Base-by-base conservation (phyloP, 2,888 invertebrate genomes). In the Synergus japonicus region DNA sequence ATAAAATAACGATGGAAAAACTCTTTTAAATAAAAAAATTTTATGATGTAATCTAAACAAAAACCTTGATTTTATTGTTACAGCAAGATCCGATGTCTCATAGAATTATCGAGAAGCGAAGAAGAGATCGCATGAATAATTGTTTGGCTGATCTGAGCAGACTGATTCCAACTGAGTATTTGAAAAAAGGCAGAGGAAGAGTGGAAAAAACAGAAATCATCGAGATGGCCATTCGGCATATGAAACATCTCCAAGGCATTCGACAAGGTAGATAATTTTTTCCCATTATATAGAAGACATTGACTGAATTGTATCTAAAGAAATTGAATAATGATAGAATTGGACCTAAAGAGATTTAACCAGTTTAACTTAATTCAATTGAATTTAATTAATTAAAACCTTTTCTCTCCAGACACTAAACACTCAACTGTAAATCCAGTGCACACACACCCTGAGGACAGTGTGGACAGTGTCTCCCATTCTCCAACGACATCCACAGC, bases 121-220 rank as follows among this genome's bases (percentile, higher is more conserved):
- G 98, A 54, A 94, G 99, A 41, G 98, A 99, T 93, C 95, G 98
- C 78, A 99, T 99, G 98, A 99, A 99, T 93, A 98, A 98, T 92
- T 98, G 98, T 91, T 93, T 99, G 81, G 98, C 98, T 0, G 98
- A 98, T 92, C 94, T 99, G 46, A 98, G 98, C 78, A 95, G 98
- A 60, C 95, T 99, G 77, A 98, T 99, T 83, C 99, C 98, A 0
- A 95, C 97, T 1, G 97, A 97, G 88, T 98, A 98, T 92, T 94
- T 98, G 89, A 97, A 98, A 92, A 98, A 98, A 92, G 98, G 98
- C 9, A 95, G 98, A 78, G 98, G 98, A 18, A 94, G 99, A 64
- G 97, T 99, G 76, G 99, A 99, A 92, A 99, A 99, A 93, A 98
- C 98, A 0, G 98, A 99, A 93, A 98, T 99, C 82, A 98, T 99